Evolutionary conservation across 2,797 vertebrate species (phyloP), one percentile per base, ranked within the genome.

Genomic region (Pangasius mekongensis): DNA sequence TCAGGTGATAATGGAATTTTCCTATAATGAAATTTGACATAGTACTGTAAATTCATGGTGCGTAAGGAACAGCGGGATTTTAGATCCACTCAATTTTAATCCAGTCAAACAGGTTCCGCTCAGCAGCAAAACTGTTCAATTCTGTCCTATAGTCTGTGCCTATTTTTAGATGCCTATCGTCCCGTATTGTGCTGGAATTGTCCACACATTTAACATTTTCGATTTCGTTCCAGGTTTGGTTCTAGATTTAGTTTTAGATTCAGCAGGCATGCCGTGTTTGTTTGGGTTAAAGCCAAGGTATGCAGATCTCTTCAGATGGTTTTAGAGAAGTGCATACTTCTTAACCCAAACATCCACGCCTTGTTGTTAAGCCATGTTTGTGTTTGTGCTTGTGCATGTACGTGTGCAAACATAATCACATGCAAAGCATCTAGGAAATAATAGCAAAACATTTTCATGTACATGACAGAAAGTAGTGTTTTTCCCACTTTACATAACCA

Each of bases 381-480:
- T 60, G 33, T 62, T 60, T 47, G 30, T 87, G 8, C 22, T 30
- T 82, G 52, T 84, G 71, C 5, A 24, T 69, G 47, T 67, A 5
- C 43, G 47, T 73, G 43, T 54, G 30, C 33, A 43, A 27, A 60
- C 56, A 22, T 27, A 73, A 66, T 73, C 18, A 60, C 30, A 22
- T 30, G 73, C 80, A 83, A 87, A 87, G 7, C 52, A 74, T 54
- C 27, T 87, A 11, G 54, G 13, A 60, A 33, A 71, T 66, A 58
- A 47, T 47, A 87, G n/a, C 64, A 71, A 43, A 76, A 49, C 56
- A 83, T 67, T 69, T 84, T 84, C 64, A 84, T 84, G 66, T 24
- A 14, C 64, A 84, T 67, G 27, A 69, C 20, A 66, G 13, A 54
- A 69, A 33, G 64, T 84, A 69, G 27, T 69, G 47, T 52, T 54